Base-by-base conservation (phyloP, 2,888 invertebrate species). In the Gnatocerus cornutus region DNA sequence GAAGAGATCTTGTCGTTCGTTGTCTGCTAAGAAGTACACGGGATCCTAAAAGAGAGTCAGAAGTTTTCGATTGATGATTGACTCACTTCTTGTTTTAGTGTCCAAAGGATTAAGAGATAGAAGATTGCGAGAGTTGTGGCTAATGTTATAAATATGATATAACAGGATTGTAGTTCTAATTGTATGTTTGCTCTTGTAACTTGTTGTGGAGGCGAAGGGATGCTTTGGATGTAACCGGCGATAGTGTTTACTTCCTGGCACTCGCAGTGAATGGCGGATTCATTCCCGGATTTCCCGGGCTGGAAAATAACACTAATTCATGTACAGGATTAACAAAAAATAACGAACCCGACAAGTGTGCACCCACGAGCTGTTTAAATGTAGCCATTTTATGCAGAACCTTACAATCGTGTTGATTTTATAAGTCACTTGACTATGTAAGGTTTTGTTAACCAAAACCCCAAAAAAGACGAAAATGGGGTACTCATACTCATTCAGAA, bases 111-210 rank as follows among this genome's bases (percentile, higher is more conserved):
- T 3, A 76, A 43, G 0, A 67, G 8, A 16, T 71, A 71, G 62
- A 76, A 79, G 10, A 74, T 8, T 3, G 70, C 61, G 56, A 76
- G 77, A 2, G 72, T 64, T 6, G 72, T 53, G 13, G 68, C 53
- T 0, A 75, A 66, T 1, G 72, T 65, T 14, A 71, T 52, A 33
- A 75, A 74, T 43, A 79, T 73, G 0, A 78, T 58, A 53, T 71
- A 76, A 56, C 69, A 71, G 21, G 70, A 68, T 65, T 73, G 71
- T 0, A 73, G 7, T 39, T 76, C 72, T 29, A 79, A 13, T 12
- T 65, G 58, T 52, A 74, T 69, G 1, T 74, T 56, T 0, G 61
- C 45, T 13, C 55, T 41, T 8, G 68, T 13, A 16, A 74, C 66
- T 48, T 73, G 53, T 39, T 76, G 76, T 10, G 52, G 52, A 53